Conservation (phyloP, 1,140 invertebrate genomes). For the Trinorchestia longiramus region DNA sequence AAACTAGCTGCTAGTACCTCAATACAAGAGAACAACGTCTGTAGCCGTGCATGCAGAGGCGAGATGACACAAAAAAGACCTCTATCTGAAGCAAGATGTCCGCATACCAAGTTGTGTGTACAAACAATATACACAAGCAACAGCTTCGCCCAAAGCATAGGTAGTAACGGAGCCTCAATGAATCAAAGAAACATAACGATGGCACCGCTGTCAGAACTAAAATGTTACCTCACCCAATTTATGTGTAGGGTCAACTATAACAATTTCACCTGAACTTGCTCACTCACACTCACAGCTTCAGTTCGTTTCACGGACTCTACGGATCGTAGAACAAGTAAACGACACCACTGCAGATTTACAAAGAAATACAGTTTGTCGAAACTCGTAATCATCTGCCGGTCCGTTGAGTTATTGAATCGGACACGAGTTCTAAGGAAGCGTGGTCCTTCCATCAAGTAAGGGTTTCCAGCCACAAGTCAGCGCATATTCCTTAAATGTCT, state of each 20-base stretch:
- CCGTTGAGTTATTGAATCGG: too few species aligned
- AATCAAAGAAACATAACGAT: background rate
- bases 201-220: background rate
- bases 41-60: background rate
- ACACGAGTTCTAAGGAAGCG: too few species aligned
- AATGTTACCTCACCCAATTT: background rate
- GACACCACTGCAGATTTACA: too few species aligned
- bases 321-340: background rate
- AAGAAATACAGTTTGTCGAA: too few species aligned
- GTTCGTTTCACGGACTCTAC: background rate
- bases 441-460: too few species aligned
- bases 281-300: background rate
- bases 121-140: background rate
- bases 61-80: background rate
- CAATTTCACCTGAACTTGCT: background rate
- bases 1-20: background rate
- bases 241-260: background rate
- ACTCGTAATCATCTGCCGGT: too few species aligned
- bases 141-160: too few species aligned
- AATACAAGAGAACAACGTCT: background rate
- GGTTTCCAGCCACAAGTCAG: too few species aligned
- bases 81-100: background rate
- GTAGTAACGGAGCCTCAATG: background rate
- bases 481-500: too few species aligned
- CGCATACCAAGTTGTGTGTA: background rate